Percentiles rank a stretch among this genome's conserved stretches.
phyloP scores from a whole-genome alignment of 2,888 invertebrate species.

The Meliscaeva auricollis region DNA sequence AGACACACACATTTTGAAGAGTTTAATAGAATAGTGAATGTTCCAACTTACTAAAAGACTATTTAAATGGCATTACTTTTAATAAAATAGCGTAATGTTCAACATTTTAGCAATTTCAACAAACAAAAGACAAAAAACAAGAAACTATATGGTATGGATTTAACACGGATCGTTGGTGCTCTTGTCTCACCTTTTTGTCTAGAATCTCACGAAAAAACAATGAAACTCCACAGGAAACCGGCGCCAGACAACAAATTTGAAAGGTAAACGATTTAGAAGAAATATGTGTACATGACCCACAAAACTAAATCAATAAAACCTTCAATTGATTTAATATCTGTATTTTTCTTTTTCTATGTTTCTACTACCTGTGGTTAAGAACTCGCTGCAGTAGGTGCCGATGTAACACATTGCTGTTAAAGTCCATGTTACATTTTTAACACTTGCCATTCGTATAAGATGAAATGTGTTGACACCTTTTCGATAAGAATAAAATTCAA shows the following conservation, averaged over 20 bases:
- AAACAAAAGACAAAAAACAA: conserved; percentile 38
- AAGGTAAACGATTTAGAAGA: conserved; percentile 28
- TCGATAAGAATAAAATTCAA: not conserved
- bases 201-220: conserved; percentile 37
- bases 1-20: not conserved
- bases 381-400: conserved; percentile 47
- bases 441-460: conserved; percentile 26
- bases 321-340: conserved; percentile 4
- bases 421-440: conserved; percentile 47
- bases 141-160: conserved; percentile 4
- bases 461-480: conserved; percentile 42
- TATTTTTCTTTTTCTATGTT: not conserved
- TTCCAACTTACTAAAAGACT: not conserved
- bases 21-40: not conserved
- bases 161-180: conserved; percentile 24
- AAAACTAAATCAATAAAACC: conserved; percentile 37
- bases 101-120: conserved; percentile 38
- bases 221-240: conserved; percentile 53
- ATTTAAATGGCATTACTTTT: conserved; percentile 22
- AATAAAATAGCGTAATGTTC: conserved; percentile 46
- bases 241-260: conserved; percentile 50
- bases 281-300: conserved; percentile 38
- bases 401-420: conserved; percentile 42
- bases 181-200: conserved; percentile 57
- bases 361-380: conserved; percentile 3